Percentiles rank a stretch among this genome's conserved stretches.
phyloP scores from a whole-genome alignment of 1,140 invertebrate genomes.

The Pachyrhynchus sulphureomaculatus region DNA sequence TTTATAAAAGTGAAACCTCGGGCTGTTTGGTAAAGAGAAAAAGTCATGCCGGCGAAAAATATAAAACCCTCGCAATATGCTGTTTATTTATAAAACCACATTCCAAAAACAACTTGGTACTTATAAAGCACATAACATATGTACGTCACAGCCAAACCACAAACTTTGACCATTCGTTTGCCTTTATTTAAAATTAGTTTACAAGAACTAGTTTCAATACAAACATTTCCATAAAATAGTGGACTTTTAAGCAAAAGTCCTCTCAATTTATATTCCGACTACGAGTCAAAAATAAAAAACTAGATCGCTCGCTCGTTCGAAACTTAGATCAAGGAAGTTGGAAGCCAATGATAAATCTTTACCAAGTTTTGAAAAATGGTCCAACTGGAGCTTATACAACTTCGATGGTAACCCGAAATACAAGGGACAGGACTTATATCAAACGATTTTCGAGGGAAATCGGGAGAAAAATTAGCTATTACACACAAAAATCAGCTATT shows the following conservation, averaged over 20 bases:
- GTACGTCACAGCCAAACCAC: too few species aligned
- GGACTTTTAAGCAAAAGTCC: conserved; percentile 7
- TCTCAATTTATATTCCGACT: conserved; percentile 21
- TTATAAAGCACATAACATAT: too few species aligned
- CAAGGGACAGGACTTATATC: not conserved
- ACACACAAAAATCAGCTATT: too few species aligned
- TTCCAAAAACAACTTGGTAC: too few species aligned
- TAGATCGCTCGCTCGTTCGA: conserved; percentile 10
- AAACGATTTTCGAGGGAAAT: not conserved
- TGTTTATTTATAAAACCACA: too few species aligned
- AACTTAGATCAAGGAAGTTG: conserved; percentile 19
- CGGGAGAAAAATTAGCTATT: not conserved
- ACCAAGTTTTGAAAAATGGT: conserved; percentile 21
- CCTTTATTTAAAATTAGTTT: not conserved
- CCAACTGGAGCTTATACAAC: conserved; percentile 8
- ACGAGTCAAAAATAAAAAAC: conserved; percentile 14
- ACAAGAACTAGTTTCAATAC: not conserved
- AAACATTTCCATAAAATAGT: conserved; percentile 13
- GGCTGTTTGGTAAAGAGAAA: too few species aligned
- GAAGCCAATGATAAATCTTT: conserved; percentile 26
- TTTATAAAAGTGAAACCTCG: too few species aligned
- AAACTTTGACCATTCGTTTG: too few species aligned
- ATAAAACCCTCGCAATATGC: too few species aligned
- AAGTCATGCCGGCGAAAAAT: too few species aligned
- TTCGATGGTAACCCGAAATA: conserved; percentile 1